phyloP scores from a whole-genome alignment of 2,797 vertebrate genomes.

The Sardinella longiceps region DNA sequence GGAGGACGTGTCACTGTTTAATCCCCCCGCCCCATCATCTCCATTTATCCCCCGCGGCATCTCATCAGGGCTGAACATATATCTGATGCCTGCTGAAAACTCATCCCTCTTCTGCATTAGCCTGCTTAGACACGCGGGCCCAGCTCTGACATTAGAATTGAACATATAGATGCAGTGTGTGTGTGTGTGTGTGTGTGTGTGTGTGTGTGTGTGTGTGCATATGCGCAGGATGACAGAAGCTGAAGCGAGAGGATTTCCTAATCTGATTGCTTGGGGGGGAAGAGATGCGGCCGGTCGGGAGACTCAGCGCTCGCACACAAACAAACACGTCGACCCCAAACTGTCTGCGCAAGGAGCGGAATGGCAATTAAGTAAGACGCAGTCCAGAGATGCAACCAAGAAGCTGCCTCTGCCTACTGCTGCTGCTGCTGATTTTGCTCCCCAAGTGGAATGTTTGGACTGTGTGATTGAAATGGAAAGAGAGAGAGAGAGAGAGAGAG shows the following conservation, averaged over 20 bases:
- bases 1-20: slow-evolving; percentile 72
- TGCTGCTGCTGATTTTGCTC: background rate
- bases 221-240: slow-evolving; percentile 47
- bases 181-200: slow-evolving; percentile 5
- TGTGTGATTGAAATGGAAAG: background rate
- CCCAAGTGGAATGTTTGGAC: background rate
- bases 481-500: slow-evolving; percentile 30
- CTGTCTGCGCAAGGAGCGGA: slow-evolving; percentile 61
- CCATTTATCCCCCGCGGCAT: slow-evolving; percentile 70
- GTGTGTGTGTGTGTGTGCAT: slow-evolving; percentile 23
- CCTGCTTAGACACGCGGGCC: slow-evolving; percentile 51
- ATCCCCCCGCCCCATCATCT: slow-evolving; percentile 58
- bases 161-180: slow-evolving; percentile 64
- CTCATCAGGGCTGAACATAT: slow-evolving; percentile 65
- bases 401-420: background rate
- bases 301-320: slow-evolving; percentile 48
- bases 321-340: slow-evolving; percentile 68
- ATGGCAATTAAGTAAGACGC: slow-evolving; percentile 46
- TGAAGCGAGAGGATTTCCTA: slow-evolving; percentile 58
- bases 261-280: slow-evolving; percentile 68
- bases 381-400: slow-evolving; percentile 6
- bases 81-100: slow-evolving; percentile 69
- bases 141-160: slow-evolving; percentile 60
- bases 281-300: slow-evolving; percentile 47
- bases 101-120: slow-evolving; percentile 56